phyloP scores from a whole-genome alignment of 2,888 invertebrate genomes.

The Ochropleura plecta region DNA sequence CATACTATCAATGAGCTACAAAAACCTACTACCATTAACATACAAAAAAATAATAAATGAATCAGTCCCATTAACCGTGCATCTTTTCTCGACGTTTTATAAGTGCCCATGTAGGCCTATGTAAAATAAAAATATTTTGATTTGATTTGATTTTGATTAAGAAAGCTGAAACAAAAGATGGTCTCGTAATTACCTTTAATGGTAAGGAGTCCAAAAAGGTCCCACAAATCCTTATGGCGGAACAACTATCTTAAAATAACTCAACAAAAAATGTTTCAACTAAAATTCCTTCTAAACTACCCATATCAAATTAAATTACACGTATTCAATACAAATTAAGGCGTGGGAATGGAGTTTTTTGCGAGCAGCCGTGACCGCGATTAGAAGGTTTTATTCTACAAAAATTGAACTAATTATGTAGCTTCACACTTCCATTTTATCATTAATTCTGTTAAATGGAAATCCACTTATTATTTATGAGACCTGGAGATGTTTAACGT shows the following conservation, averaged over 20 bases:
- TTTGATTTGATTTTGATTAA: too few relatives aligned
- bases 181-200: conserved; percentile 56
- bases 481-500: conserved; percentile 11
- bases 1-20: neutral
- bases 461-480: conserved; percentile 8
- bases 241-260: conserved; percentile 44
- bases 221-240: conserved; percentile 25
- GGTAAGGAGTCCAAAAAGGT: conserved; percentile 28
- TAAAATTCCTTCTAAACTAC: conserved; percentile 75
- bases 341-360: conserved; percentile 80
- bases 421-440: conserved; percentile 44
- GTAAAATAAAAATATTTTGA: too few relatives aligned
- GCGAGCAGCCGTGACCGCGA: conserved; percentile 71
- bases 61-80: conserved; percentile 18
- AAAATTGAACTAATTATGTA: conserved; percentile 62
- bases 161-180: conserved; percentile 21
- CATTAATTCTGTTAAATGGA: neutral
- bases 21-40: neutral
- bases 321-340: conserved; percentile 80
- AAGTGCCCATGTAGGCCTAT: too few relatives aligned
- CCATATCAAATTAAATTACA: conserved; percentile 84
- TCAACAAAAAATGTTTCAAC: conserved; percentile 71
- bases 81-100: too few relatives aligned
- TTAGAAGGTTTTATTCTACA: conserved; percentile 59
- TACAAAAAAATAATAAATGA: conserved; percentile 33